phyloP scores from a whole-genome alignment of 2,888 invertebrate genomes.

The Auanema freiburgensis region DNA sequence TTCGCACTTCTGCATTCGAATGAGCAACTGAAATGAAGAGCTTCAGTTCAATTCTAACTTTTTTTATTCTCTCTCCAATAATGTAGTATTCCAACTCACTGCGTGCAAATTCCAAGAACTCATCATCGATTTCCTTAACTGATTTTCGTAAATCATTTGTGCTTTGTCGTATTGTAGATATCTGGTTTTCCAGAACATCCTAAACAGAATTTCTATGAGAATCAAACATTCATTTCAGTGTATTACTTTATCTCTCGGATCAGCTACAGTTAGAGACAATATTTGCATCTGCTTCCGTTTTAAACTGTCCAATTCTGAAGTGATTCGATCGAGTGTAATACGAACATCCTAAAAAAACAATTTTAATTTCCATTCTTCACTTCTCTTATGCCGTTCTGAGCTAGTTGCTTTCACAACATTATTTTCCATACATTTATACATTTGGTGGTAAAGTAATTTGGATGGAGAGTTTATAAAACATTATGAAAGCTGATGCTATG shows the following conservation, averaged over 20 bases:
- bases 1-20: conserved; percentile 39
- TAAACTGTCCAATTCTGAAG: conserved; percentile 37
- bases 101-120: conserved; percentile 40
- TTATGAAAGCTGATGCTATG: not conserved
- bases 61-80: not conserved
- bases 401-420: not conserved
- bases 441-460: too few species aligned
- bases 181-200: conserved; percentile 55
- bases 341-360: conserved; percentile 17
- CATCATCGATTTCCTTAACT: conserved; percentile 46
- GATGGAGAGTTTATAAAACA: too few species aligned
- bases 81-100: conserved; percentile 20
- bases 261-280: conserved; percentile 37
- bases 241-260: conserved; percentile 44
- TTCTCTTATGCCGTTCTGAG: conserved; percentile 1
- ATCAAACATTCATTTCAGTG: too few species aligned
- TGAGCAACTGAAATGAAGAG: conserved; percentile 24
- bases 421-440: too few species aligned
- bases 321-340: conserved; percentile 9
- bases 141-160: conserved; percentile 37
- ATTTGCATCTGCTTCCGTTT: conserved; percentile 43
- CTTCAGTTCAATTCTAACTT: not conserved
- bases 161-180: conserved; percentile 39
- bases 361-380: not conserved
- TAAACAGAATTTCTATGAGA: conserved; percentile 25